Conservation (phyloP, 2,113 vertebrate genomes). For the Carlito syrichta region DNA sequence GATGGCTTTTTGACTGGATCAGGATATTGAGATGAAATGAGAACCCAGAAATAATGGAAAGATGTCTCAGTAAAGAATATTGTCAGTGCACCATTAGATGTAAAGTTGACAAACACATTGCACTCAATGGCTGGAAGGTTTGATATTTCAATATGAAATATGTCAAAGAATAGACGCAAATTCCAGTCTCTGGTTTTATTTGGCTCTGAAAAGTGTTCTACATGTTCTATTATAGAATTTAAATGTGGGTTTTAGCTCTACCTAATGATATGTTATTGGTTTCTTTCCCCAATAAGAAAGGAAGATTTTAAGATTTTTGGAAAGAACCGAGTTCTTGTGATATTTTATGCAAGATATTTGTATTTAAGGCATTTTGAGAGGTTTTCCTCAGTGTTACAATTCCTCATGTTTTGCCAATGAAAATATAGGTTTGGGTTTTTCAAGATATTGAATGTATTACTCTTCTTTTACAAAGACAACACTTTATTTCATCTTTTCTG, state of each 20-base stretch:
- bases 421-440: slow-evolving; percentile 35
- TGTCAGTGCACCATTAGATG: slow-evolving; percentile 43
- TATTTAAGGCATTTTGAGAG: slow-evolving; percentile 38
- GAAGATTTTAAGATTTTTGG: slow-evolving; percentile 16
- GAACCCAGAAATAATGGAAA: slow-evolving; percentile 18
- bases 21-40: slow-evolving; percentile 40
- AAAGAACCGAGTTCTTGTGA: slow-evolving; percentile 42
- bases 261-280: background rate
- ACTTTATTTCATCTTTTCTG: background rate
- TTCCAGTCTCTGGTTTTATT: slow-evolving; percentile 32
- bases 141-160: slow-evolving; percentile 28
- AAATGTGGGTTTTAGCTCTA: slow-evolving; percentile 57
- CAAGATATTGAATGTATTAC: background rate
- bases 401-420: slow-evolving; percentile 20
- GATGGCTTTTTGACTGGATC: background rate
- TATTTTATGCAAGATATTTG: slow-evolving; percentile 37
- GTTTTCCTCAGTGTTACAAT: slow-evolving; percentile 17
- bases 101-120: slow-evolving; percentile 55
- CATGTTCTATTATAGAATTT: slow-evolving; percentile 41
- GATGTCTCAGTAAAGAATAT: slow-evolving; percentile 61
- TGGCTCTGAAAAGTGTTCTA: slow-evolving; percentile 38
- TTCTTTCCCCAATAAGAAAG: slow-evolving; percentile 42
- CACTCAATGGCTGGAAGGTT: slow-evolving; percentile 45
- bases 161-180: slow-evolving; percentile 28
- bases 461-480: background rate